Base-by-base conservation (phyloP, 2,797 vertebrate genomes). In the Cyclopterus lumpus region DNA sequence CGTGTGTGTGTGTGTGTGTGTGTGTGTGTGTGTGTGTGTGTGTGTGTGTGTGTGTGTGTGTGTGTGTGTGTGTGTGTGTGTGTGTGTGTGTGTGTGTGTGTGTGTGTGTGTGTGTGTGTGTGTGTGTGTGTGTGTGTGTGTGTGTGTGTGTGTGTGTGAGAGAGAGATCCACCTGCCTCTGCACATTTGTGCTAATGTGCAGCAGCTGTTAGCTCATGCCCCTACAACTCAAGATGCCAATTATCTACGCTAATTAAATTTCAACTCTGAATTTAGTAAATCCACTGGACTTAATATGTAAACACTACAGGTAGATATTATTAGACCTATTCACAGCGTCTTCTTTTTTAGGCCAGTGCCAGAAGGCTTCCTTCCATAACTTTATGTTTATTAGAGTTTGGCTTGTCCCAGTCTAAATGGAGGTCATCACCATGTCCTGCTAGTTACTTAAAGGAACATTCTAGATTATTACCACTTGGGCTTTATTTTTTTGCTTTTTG, bases 151-250 rank as follows among this genome's bases (percentile, higher is more conserved):
- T 2, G 60, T 3, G 60, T 18, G 18, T 20, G 62, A 8, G 62
- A 20, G 54, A 20, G 68, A 64, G 49, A 60, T 82, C 77, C 77
- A 88, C 89, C 80, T 87, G 88, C 79, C 63, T 67, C 28, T 8
- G 54, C 76, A 86, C 81, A 79, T 84, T 86, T 77, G 61, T 81
- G 76, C 82, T 90, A 88, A 90, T 87, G 78, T 75, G 91, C 88
- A 90, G 86, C 86, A 90, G 93, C 89, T 90, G 42, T 63, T 86
- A 57, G 67, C 73, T 84, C 92, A 80, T 84, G 86, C 84, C 85
- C 83, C 80, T 82, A 85, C 89, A 91, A 87, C 82, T 64, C 80
- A 73, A 84, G 81, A 83, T 83, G 82, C 80, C 87, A 89, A 84
- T 90, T 89, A 88, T 86, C 67, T 70, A 55, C 76, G 81, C 79